Evolutionary conservation across 1,140 invertebrate species (phyloP).

Genomic region (Tribolium madens): DNA sequence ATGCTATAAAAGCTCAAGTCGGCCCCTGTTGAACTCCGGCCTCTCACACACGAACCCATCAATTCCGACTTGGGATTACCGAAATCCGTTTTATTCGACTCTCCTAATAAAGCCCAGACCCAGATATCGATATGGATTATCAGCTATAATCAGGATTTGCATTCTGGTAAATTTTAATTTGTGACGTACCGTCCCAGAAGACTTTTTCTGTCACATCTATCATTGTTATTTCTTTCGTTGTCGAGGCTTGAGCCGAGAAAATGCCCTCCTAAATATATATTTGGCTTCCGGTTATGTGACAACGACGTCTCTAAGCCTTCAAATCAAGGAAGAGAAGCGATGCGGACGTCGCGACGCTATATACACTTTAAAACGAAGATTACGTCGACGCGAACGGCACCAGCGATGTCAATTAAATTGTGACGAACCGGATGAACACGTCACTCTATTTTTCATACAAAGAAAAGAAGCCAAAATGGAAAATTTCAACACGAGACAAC

Average conservation of each 20-base stretch:
- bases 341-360: constrained; percentile 18
- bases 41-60: neutral
- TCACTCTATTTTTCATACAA: neutral
- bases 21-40: neutral
- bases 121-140: constrained; percentile 5
- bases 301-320: constrained; percentile 14
- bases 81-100: neutral
- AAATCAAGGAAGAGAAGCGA: neutral
- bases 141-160: constrained; percentile 7
- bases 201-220: neutral
- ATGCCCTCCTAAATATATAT: constrained; percentile 29
- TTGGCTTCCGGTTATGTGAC: constrained; percentile 22
- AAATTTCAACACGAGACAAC: neutral
- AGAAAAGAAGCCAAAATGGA: neutral
- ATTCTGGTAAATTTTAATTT: neutral
- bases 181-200: neutral
- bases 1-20: neutral
- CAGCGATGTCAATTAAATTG: neutral
- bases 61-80: constrained; percentile 2
- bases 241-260: neutral
- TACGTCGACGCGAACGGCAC: neutral
- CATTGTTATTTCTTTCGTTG: constrained; percentile 9
- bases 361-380: constrained; percentile 27
- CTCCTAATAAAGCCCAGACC: neutral
- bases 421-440: neutral